Evolutionary conservation across 2,888 invertebrate species (phyloP), one percentile per base, ranked within the genome.

Genomic region (Drosophila atripex): DNA sequence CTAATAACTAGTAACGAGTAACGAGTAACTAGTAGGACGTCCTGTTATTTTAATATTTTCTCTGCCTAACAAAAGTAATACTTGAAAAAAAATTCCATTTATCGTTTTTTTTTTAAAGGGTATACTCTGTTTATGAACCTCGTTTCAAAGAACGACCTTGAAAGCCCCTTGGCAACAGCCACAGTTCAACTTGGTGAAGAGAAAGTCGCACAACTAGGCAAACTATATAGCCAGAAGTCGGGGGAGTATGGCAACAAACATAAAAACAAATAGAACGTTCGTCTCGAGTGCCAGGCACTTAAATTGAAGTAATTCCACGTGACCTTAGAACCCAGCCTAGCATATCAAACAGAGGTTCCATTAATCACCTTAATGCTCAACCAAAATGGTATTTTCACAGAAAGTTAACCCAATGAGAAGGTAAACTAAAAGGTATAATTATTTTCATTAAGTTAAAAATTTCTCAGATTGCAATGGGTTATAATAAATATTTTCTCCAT

Each of bases 281-380:
- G 54, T 58, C 58, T 58, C 41, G 16, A 41, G 58, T 55, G 41
- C 11, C 32, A n/a, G 43, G 11, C 43, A 58, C 32, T 53, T 32
- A n/a, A 32, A 23, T 23, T 25, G 16, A 32, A 58, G 58, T 30
- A 16, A 21, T 54, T 54, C 54, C 57, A 58, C 56, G 55, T 58
- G 58, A 55, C 30, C 41, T 41, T 30, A n/a, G 23, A 32, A 30
- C 41, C 14, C 53, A 30, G 21, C 21, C 53, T 23, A 16, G 23
- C 11, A 8, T 16, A 68, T 16, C 58, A 41, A 41, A 41, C 39
- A 41, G 18, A 18, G 9, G 16, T 18, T 16, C 18, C 39, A 41
- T 41, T 41, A 41, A 41, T 41, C 18, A 41, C 18, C 14, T 18
- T 9, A 18, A 41, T 35, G 35, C 35, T 4, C 3, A 35, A 28